These are phyloP conservation scores for Masticophis lateralis DNA, from an alignment of 2,797 vertebrate genomes.

Conservation along the genomic window DNA sequence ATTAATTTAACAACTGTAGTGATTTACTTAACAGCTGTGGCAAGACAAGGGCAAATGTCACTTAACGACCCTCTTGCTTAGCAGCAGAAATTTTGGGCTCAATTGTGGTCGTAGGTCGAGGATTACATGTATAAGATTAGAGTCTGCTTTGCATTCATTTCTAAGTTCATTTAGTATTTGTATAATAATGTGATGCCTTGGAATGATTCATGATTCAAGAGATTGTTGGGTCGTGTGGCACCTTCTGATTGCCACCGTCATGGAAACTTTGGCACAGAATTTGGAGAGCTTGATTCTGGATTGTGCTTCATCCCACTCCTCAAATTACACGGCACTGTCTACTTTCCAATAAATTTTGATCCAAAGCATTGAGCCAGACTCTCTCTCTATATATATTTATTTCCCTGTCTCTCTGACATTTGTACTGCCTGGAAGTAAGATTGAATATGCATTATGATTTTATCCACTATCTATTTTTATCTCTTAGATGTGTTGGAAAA, in stretches of 20 bases:
- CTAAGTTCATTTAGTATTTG: not conserved
- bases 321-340: not conserved
- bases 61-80: not conserved
- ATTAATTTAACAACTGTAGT: not conserved
- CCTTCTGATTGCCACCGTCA: not conserved
- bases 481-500: not conserved
- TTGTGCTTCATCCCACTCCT: not conserved
- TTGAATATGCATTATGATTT: not conserved
- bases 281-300: not conserved
- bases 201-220: not conserved
- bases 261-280: not conserved
- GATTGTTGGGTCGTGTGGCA: not conserved
- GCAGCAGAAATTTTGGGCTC: not conserved
- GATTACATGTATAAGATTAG: not conserved
- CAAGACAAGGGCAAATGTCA: not conserved
- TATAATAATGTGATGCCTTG: not conserved
- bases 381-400: not conserved
- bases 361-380: not conserved
- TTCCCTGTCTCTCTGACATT: not conserved
- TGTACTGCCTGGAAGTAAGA: not conserved
- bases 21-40: not conserved
- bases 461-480: not conserved
- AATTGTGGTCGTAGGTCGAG: not conserved
- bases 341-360: not conserved
- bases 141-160: not conserved